Percentiles rank a stretch among this genome's conserved stretches.
phyloP scores from a whole-genome alignment of 2,888 invertebrate species.

The Leucozona laternaria region DNA sequence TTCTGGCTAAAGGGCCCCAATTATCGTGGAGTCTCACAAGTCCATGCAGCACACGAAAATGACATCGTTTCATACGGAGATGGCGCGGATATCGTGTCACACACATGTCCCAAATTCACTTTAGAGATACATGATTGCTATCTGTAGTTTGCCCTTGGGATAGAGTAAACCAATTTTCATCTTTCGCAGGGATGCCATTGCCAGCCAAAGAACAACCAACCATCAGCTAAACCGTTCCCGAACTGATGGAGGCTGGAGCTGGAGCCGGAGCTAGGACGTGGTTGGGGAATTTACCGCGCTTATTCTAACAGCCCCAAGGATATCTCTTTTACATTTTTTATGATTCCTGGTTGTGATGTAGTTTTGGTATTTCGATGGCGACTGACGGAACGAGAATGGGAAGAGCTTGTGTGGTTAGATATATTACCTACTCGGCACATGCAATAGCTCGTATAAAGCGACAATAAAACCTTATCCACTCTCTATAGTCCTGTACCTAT shows the following conservation, averaged over 20 bases:
- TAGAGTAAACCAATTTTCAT: conserved; percentile 73
- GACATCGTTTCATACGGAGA: conserved; percentile 2
- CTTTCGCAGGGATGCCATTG: conserved; percentile 40
- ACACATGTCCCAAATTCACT: conserved; percentile 74
- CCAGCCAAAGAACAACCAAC: conserved; percentile 9
- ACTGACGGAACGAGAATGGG: not conserved
- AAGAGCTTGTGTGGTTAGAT: conserved; percentile 60
- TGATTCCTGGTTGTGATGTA: conserved; percentile 66
- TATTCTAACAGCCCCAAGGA: conserved; percentile 54
- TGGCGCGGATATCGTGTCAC: conserved; percentile 61
- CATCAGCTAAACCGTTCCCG: not conserved
- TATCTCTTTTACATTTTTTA: conserved; percentile 68
- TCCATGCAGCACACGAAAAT: not conserved
- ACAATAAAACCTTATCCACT: conserved; percentile 69
- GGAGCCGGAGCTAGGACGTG: not conserved
- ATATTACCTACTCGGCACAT: conserved; percentile 58
- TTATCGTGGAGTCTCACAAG: not conserved
- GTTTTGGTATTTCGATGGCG: conserved; percentile 56
- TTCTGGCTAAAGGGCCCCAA: not conserved
- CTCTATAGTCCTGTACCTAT: conserved; percentile 26
- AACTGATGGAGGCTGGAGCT: too few relatives aligned
- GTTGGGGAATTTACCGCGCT: conserved; percentile 17
- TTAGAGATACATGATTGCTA: conserved; percentile 64
- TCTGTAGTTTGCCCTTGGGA: conserved; percentile 53
- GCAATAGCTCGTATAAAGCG: conserved; percentile 72